phyloP scores from a whole-genome alignment of 2,113 vertebrate genomes.

The Labrus mixtus region DNA sequence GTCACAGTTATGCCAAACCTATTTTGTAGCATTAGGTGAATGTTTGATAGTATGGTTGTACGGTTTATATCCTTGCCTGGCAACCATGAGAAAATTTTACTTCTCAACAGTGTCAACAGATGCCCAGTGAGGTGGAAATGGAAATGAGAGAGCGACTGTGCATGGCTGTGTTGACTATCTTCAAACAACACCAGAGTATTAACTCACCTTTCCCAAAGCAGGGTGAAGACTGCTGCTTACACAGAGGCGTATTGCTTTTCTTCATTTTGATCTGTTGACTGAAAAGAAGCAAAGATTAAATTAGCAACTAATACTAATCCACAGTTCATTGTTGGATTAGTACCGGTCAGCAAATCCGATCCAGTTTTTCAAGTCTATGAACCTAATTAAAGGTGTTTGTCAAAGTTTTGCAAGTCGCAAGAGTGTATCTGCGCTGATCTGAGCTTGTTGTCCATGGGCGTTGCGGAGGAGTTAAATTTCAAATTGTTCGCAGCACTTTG shows the following conservation, averaged over 20 bases:
- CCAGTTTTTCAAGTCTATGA: background rate
- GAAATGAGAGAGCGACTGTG: too few species aligned
- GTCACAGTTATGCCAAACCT: too few species aligned
- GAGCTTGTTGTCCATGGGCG: too few species aligned
- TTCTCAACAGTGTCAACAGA: too few species aligned
- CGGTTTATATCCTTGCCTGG: background rate
- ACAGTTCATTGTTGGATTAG: background rate
- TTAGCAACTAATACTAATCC: background rate
- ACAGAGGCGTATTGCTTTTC: slow-evolving; percentile 49
- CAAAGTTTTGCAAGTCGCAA: too few species aligned
- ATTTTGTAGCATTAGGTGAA: background rate
- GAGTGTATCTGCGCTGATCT: too few species aligned
- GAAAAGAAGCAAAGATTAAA: background rate
- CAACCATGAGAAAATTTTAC: background rate
- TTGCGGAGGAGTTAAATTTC: too few species aligned
- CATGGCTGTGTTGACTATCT: background rate
- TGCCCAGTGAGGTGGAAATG: background rate
- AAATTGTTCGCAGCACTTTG: too few species aligned
- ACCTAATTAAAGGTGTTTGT: background rate
- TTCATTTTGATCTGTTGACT: slow-evolving; percentile 64
- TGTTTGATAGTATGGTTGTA: too few species aligned
- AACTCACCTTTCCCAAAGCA: slow-evolving; percentile 76
- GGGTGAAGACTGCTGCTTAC: slow-evolving; percentile 76
- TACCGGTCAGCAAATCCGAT: background rate
- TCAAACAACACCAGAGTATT: background rate